Conservation (phyloP, 2,113 vertebrate species). For the Anhinga anhinga region DNA sequence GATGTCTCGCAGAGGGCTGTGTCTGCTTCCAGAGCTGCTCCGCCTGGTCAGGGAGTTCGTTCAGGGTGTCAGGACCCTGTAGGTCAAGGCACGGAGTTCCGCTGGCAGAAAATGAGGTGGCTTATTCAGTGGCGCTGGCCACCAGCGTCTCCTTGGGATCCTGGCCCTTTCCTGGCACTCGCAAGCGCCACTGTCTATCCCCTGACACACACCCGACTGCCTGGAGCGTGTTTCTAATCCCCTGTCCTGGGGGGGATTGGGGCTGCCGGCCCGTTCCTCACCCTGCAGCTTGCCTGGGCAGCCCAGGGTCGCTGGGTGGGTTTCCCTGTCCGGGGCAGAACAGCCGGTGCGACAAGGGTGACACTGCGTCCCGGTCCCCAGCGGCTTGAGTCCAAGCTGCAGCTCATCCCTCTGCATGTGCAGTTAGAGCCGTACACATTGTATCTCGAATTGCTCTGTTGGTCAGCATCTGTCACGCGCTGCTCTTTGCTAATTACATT, state of each 20-base stretch:
- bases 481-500: background rate
- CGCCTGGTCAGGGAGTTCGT: background rate
- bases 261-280: rapidly evolving
- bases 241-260: rapidly evolving
- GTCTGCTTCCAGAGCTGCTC: background rate
- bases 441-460: background rate
- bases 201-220: no score
- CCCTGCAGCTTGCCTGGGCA: background rate
- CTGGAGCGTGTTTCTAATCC: background rate
- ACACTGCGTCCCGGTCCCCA: rapidly evolving
- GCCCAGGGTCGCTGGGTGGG: background rate
- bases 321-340: background rate
- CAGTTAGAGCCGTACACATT: background rate
- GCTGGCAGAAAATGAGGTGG: background rate
- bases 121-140: background rate
- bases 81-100: background rate
- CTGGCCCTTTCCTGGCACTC: background rate
- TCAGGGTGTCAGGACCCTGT: background rate
- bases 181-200: background rate
- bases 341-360: background rate
- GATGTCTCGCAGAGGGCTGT: background rate
- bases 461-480: background rate
- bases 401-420: rapidly evolving
- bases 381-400: background rate
- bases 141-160: background rate